Evolutionary conservation across 30 jellyfish, hydroid and myxozoan species (phyloP).

Genomic region (Haliclystus octoradiatus): DNA sequence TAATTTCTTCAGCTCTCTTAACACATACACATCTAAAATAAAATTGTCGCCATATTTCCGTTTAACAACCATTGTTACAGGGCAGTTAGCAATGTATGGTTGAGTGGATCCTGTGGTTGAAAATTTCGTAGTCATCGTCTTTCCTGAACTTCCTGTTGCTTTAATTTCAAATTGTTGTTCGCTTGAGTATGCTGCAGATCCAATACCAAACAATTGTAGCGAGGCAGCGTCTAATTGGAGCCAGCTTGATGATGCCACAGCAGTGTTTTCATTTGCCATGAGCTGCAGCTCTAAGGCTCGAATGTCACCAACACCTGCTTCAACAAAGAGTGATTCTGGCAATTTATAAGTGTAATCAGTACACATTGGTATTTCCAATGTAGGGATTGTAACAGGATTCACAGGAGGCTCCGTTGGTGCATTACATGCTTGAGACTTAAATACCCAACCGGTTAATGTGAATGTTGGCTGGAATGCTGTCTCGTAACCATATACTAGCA

Average conservation of each 20-base stretch:
- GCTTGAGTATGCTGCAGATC: not conserved
- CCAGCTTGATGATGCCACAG: constrained; percentile 58
- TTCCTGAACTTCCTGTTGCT: constrained; percentile 70
- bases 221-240: constrained; percentile 75
- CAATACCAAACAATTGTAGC: constrained; percentile 45
- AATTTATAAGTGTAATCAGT: constrained; percentile 27
- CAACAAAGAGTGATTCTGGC: constrained; percentile 51
- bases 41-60: constrained; percentile 21
- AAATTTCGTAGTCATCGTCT: constrained; percentile 13
- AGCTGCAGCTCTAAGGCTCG: constrained; percentile 27
- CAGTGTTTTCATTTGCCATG: constrained; percentile 22
- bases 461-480: constrained; percentile 10
- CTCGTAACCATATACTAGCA: not conserved
- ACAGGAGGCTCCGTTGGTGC: constrained; percentile 71
- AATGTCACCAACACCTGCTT: constrained; percentile 55
- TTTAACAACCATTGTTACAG: constrained; percentile 19
- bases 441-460: constrained; percentile 27
- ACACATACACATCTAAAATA: constrained; percentile 42
- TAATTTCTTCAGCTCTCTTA: constrained; percentile 22
- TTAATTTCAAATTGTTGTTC: constrained; percentile 20
- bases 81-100: constrained; percentile 42
- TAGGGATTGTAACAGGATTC: constrained; percentile 14
- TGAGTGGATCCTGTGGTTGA: constrained; percentile 12
- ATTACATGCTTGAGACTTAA: constrained; percentile 36
- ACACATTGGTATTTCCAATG: constrained; percentile 46